phyloP scores from a whole-genome alignment of 2,797 vertebrate species.

The Aldrovandia affinis region DNA sequence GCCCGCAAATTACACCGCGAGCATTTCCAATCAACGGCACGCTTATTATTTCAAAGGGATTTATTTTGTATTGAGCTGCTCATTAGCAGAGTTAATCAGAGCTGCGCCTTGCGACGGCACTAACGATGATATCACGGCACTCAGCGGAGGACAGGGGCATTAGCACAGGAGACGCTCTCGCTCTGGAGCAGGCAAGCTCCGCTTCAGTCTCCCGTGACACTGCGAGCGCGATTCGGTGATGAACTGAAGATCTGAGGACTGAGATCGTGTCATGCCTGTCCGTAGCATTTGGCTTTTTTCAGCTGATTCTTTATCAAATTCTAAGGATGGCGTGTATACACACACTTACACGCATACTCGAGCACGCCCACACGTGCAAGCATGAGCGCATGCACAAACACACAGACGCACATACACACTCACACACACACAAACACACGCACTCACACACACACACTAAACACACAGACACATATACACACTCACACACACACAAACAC shows the following conservation, averaged over 20 bases:
- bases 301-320: too few relatives aligned
- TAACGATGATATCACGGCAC: slow-evolving; percentile 38
- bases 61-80: slow-evolving; percentile 56
- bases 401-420: not conserved
- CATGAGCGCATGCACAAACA: too few relatives aligned
- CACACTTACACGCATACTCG: too few relatives aligned
- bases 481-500: not conserved
- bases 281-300: not conserved
- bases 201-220: not conserved
- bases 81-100: slow-evolving; percentile 59
- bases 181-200: not conserved
- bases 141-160: not conserved
- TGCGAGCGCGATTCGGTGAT: not conserved
- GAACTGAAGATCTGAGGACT: not conserved
- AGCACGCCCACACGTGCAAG: not conserved
- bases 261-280: not conserved
- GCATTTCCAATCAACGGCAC: slow-evolving; percentile 49
- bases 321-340: not conserved
- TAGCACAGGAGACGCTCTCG: not conserved
- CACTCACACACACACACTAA: too few relatives aligned
- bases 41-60: slow-evolving; percentile 57
- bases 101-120: slow-evolving; percentile 49
- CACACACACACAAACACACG: too few relatives aligned
- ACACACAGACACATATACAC: not conserved
- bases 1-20: slow-evolving; percentile 46